Conservation (phyloP, 2,888 invertebrate species). For the Lepidocyrtoides sp. region DNA sequence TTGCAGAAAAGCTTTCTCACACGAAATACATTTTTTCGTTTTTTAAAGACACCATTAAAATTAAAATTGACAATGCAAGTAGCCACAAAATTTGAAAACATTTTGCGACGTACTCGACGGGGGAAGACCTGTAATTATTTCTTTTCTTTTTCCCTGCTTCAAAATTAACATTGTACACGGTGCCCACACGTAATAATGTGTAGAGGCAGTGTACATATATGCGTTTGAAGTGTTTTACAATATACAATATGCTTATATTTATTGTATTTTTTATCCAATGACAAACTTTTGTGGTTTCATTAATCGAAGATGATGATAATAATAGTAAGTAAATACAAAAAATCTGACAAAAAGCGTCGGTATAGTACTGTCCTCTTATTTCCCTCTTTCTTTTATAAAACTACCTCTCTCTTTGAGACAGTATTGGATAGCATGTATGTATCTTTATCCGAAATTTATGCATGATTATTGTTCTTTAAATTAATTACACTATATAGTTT, state of each 20-base stretch:
- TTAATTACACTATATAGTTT: background rate
- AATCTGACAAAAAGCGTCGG: conserved; percentile 31
- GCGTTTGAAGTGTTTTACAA: background rate
- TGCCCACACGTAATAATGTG: background rate
- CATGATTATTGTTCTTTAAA: background rate
- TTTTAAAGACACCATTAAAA: background rate
- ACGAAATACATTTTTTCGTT: background rate
- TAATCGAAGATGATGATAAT: conserved; percentile 14
- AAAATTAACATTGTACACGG: background rate
- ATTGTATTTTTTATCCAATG: conserved; percentile 29
- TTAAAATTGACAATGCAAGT: conserved; percentile 2
- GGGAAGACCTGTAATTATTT: conserved; percentile 60
- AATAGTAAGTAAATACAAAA: conserved; percentile 6
- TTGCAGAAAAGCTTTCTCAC: conserved; percentile 13
- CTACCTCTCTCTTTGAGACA: background rate
- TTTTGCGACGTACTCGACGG: conserved; percentile 5
- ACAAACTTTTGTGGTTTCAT: conserved; percentile 46
- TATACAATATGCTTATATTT: background rate
- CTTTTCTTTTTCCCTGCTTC: background rate
- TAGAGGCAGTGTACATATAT: background rate
- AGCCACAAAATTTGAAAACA: background rate
- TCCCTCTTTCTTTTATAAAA: conserved; percentile 21
- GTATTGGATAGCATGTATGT: background rate
- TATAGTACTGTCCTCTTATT: background rate
- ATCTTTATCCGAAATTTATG: background rate